Conservation (phyloP, 2,888 invertebrate genomes). For the Phaonia tiefii region DNA sequence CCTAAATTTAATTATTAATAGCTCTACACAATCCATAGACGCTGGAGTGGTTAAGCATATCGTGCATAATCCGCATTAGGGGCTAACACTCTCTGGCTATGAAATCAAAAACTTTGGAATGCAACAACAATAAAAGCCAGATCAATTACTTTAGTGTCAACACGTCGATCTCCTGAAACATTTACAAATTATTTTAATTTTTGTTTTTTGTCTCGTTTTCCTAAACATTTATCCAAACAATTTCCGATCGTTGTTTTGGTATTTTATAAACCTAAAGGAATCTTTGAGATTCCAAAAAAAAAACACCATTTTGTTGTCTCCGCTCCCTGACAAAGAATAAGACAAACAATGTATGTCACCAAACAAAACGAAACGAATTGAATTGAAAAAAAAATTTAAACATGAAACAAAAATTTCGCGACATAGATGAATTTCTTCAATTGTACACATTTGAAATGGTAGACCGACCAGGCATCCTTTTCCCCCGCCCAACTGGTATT, state of each 20-base stretch:
- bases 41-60: no score
- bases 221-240: conserved; percentile 3
- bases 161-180: no score
- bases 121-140: no score
- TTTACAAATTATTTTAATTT: no score
- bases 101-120: no score
- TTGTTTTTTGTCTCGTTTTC: no score
- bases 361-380: not conserved
- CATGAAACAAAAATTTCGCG: conserved; percentile 57
- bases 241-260: conserved; percentile 32
- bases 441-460: conserved; percentile 28
- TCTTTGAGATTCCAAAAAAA: not conserved
- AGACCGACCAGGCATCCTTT: conserved; percentile 46
- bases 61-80: no score
- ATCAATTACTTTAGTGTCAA: no score
- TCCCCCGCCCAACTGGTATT: not conserved
- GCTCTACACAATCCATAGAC: no score
- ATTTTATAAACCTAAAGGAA: conserved; percentile 15
- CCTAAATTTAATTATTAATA: no score
- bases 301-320: not conserved
- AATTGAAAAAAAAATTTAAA: not conserved
- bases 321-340: conserved; percentile 1
- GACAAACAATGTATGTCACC: conserved; percentile 13
- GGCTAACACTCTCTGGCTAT: no score
- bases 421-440: conserved; percentile 62